Evolutionary conservation across 2,888 invertebrate species (phyloP).

Genomic region (Trachelus troglodyta): DNA sequence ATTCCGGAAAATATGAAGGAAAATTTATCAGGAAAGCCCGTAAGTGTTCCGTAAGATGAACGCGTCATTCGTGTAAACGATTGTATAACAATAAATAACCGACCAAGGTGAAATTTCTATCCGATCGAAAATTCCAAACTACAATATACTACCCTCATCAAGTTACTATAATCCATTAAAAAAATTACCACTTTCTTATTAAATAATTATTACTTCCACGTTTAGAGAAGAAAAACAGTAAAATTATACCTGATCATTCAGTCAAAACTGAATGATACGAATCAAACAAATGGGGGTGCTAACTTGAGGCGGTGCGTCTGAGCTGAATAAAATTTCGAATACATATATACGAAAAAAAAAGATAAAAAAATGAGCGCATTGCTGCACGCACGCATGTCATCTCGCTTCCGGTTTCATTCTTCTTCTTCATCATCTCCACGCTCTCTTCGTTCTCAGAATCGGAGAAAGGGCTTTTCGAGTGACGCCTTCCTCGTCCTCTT

Average conservation of each 20-base stretch:
- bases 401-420: background rate
- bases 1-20: slow-evolving; percentile 38
- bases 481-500: background rate
- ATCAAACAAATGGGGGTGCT: no score
- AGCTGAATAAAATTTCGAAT: no score
- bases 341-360: background rate
- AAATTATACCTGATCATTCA: no score
- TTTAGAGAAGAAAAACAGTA: no score
- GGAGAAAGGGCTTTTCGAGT: background rate
- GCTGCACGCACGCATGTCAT: background rate
- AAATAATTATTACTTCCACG: background rate
- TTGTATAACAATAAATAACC: slow-evolving; percentile 55
- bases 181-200: background rate
- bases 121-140: background rate
- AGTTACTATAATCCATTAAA: background rate
- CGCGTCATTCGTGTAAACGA: slow-evolving; percentile 47
- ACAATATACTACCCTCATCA: background rate
- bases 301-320: no score
- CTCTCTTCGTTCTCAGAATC: background rate
- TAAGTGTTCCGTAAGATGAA: background rate
- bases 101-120: slow-evolving; percentile 45
- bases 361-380: background rate
- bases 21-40: slow-evolving; percentile 41
- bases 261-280: no score
- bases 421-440: background rate